Base-by-base conservation (phyloP, 2,797 vertebrate genomes). In the Notolabrus celidotus region DNA sequence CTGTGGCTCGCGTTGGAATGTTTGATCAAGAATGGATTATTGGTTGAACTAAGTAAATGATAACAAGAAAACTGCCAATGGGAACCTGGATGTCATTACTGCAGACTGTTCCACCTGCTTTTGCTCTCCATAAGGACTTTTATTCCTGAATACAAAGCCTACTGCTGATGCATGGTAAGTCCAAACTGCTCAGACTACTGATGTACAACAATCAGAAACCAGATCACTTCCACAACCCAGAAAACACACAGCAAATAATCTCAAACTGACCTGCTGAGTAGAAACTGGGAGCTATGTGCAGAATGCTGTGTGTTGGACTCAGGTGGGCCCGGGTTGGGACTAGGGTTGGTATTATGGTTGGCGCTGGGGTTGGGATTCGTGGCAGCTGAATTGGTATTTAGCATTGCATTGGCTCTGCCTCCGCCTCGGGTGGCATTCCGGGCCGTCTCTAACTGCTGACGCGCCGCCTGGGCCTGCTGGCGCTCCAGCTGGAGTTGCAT, bases 401-500 rank as follows among this genome's bases (percentile, higher is more conserved):
- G 88, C 71, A 92, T 89, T 5, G 89, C 87, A 25, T 89, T 92
- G 82, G 88, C 74, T 10, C 90, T 77, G 34, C 90, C 71, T 1
- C 96, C 94, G 2, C 93, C 91, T 14, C 97, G 94, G 39, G 95
- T 96, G 65, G 97, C 95, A 7, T 96, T 98, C 29, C 97, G 96
- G 5, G 97, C 96, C 0, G 96, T 96, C 93, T 99, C 98, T 92
- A 98, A 93, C 76, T 99, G 97, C 80, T 99, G 97, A 14, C 97
- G 94, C 0, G 98, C 97, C 0, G 96, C 98, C 91, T 99, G 98
- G 1, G 98, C 97, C 63, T 99, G 98, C 61, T 99, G 98, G 7
- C 97, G 91, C 77, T 99, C 98, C 71, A 99, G 77, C 93, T 99
- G 97, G 91, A 99, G 95, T 70, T 99, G 98, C 97, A 99, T 99